A percentile compares a stretch with the other conserved stretches of the same genome.
phyloP scores from a whole-genome alignment of 2,797 vertebrate genomes.

The Typhlichthys eigenmanni region DNA sequence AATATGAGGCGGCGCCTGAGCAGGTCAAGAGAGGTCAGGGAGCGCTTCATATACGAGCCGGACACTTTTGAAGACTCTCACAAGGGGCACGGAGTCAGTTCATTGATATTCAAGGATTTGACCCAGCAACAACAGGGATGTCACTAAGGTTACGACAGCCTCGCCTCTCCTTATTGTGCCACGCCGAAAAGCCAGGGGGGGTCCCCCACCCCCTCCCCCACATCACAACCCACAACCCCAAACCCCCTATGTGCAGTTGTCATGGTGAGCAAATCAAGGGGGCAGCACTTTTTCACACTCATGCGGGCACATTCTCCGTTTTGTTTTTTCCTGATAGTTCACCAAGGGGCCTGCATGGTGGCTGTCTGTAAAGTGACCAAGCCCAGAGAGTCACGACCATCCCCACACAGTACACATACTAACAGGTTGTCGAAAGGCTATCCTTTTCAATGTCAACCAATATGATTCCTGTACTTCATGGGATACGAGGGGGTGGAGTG shows the following conservation, averaged over 20 bases:
- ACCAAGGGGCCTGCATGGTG: conserved; percentile 34
- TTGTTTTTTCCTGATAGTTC: conserved; percentile 63
- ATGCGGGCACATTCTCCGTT: conserved; percentile 67
- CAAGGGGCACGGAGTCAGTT: conserved; percentile 74
- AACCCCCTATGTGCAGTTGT: conserved; percentile 54
- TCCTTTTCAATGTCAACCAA: conserved; percentile 39
- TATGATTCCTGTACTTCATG: conserved; percentile 25
- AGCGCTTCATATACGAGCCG: conserved; percentile 68
- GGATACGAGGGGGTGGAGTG: conserved; percentile 27
- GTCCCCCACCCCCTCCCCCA: conserved; percentile 11
- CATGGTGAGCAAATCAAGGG: conserved; percentile 75
- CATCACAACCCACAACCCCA: conserved; percentile 10
- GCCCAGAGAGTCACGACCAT: conserved; percentile 50
- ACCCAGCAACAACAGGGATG: conserved; percentile 78
- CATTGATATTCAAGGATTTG: conserved; percentile 88
- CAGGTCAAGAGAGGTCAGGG: conserved; percentile 77
- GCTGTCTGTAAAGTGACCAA: conserved; percentile 52
- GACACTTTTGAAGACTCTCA: conserved; percentile 71
- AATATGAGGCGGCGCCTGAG: too few species aligned
- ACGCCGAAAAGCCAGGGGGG: conserved; percentile 64
- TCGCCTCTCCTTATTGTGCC: conserved; percentile 68
- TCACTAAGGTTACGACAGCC: conserved; percentile 77
- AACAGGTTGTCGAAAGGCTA: conserved; percentile 20
- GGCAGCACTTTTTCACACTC: conserved; percentile 73
- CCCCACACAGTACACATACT: conserved; percentile 54